These are phyloP conservation scores for Drosophila grimshawi DNA, from an alignment of 1,140 invertebrate species.

Conservation along the genomic window DNA sequence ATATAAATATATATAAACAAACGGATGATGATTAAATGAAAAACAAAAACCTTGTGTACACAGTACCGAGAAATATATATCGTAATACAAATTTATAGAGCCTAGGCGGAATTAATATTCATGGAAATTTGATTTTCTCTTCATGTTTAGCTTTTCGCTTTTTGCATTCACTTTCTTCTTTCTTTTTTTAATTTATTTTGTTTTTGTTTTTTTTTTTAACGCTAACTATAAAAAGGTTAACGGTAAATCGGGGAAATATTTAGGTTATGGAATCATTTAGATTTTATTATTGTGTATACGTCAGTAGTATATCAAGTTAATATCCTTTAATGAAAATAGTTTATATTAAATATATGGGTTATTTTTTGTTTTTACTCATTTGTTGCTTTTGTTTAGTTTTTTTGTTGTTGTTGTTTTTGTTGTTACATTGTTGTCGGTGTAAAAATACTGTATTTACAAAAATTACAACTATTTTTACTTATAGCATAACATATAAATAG, in stretches of 20 bases:
- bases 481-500: constrained; percentile 77
- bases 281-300: constrained; percentile 62
- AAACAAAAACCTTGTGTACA: constrained; percentile 69
- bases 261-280: constrained; percentile 62
- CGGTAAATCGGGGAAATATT: constrained; percentile 27
- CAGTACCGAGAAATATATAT: constrained; percentile 52
- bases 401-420: constrained; percentile 9
- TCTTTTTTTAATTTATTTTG: not conserved
- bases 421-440: constrained; percentile 54
- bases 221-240: constrained; percentile 51
- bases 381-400: constrained; percentile 38
- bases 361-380: constrained; percentile 49
- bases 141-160: constrained; percentile 15
- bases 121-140: constrained; percentile 58
- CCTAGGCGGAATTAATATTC: constrained; percentile 49
- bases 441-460: constrained; percentile 82
- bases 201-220: constrained; percentile 15
- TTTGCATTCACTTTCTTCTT: not conserved
- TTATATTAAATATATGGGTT: constrained; percentile 65
- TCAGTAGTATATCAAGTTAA: constrained; percentile 56
- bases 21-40: constrained; percentile 41
- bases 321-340: constrained; percentile 77
- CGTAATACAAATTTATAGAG: constrained; percentile 55
- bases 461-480: constrained; percentile 73
- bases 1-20: constrained; percentile 41